A percentile compares a stretch with the other conserved stretches of the same genome.
phyloP scores from a whole-genome alignment of 2,797 vertebrate species.

The Siniperca obscura region DNA sequence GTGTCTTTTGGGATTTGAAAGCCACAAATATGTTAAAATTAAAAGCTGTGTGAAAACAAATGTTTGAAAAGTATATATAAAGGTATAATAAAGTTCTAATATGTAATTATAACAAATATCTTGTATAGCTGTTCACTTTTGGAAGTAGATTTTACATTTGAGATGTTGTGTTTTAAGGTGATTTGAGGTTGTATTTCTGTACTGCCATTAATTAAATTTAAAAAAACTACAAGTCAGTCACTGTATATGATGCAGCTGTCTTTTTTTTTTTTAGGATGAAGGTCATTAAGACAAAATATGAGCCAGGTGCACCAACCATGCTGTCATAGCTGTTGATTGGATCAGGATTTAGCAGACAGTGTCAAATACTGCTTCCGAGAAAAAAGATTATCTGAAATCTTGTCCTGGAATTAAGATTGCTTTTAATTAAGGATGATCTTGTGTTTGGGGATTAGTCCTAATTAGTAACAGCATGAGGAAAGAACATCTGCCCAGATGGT shows the following conservation, averaged over 20 bases:
- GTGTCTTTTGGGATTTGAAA: neutral
- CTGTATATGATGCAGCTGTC: neutral
- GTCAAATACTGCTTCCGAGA: conserved; percentile 26
- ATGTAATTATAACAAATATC: neutral
- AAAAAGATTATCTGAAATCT: conserved; percentile 41
- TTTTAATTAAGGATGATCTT: conserved; percentile 38
- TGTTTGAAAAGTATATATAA: neutral
- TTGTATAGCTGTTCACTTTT: neutral
- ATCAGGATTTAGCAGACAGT: conserved; percentile 37
- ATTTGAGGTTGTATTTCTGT: neutral
- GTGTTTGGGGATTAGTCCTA: conserved; percentile 18
- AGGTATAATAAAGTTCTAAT: neutral
- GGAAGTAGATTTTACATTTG: neutral
- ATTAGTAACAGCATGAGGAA: neutral
- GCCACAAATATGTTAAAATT: neutral
- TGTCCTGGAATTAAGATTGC: conserved; percentile 34
- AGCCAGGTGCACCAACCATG: neutral
- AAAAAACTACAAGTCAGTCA: neutral
- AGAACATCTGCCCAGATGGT: conserved; percentile 14
- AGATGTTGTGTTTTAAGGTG: neutral
- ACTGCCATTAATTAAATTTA: neutral
- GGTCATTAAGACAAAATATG: neutral
- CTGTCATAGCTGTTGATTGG: conserved; percentile 30
- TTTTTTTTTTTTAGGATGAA: neutral
- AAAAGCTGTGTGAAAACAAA: neutral